Evolutionary conservation across 2,113 vertebrate species (phyloP), one percentile per base, ranked within the genome.

Genomic region (Struthio camelus): DNA sequence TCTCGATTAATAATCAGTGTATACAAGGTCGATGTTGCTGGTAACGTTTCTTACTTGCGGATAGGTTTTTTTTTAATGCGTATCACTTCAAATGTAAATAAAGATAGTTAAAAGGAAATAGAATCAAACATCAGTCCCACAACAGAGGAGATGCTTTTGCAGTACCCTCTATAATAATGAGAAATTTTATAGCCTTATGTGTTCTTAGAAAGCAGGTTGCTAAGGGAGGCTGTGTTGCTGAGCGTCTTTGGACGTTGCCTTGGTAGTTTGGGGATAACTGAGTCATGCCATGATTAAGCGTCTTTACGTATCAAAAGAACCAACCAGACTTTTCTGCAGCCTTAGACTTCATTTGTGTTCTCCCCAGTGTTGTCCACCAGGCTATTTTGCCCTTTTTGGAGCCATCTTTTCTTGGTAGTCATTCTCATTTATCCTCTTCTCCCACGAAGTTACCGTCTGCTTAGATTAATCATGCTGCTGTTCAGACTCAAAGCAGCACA

Each of bases 31-130:
- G 27, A 11, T 65, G 10, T 40, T 79, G 8, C 7, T 75, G 30
- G 10, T 61, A 30, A 72, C 79, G 54, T 16, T 48, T 76, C 1
- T 28, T 8, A 16, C 38, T 62, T 66, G 19, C 50, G 51, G 34
- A 54, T 22, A 32, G 0, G 7, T 58, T 70, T 75, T 61, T 13
- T 23, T 54, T 51, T 30, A 14, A 40, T 0, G 5, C 1, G 0
- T 42, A n/a, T 88, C 14, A 28, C 18, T 46, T 77, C 9, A 48
- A 1, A 3, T 53, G 5, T 42, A 61, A 61, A 27, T 73, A 30
- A 64, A 64, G 23, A 17, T 87, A 42, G 50, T 78, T 27, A 10
- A 40, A 27, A 46, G 30, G 28, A 48, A 56, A 12, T 79, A 72
- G 40, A 44, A 62, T 56, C 75, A 85, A 80, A 40, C 7, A 44